These are phyloP conservation scores for Achroia grisella DNA, from an alignment of 1,140 invertebrate genomes.

Conservation along the genomic window DNA sequence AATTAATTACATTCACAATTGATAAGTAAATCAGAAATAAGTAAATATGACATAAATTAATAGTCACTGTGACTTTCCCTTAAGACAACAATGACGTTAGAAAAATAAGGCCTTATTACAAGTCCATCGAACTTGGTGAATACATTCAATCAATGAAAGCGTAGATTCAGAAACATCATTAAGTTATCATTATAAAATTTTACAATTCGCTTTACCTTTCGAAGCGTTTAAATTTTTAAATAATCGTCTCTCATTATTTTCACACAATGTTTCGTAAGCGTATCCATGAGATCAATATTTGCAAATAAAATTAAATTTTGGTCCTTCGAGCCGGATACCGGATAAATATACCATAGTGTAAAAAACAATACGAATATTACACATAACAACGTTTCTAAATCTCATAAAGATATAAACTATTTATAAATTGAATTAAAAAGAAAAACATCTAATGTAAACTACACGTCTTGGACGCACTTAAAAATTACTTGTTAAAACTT, in stretches of 20 bases:
- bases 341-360: neutral
- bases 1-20: too few species aligned
- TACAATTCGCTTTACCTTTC: too few species aligned
- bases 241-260: neutral
- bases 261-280: conserved; percentile 1
- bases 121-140: too few species aligned
- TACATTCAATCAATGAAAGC: neutral
- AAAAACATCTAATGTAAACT: conserved; percentile 13
- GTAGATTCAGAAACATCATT: conserved; percentile 17
- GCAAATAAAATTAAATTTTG: conserved; percentile 17
- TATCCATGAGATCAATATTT: conserved; percentile 24
- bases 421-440: conserved; percentile 16
- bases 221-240: neutral
- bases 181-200: neutral
- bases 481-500: conserved; percentile 12
- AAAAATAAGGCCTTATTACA: too few species aligned
- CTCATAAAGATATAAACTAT: conserved; percentile 10
- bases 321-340: conserved; percentile 31
- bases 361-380: neutral
- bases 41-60: too few species aligned
- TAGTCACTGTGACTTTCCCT: too few species aligned
- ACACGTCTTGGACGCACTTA: conserved; percentile 46
- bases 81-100: too few species aligned
- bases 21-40: too few species aligned
- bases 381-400: conserved; percentile 20